Percentiles rank a stretch among this genome's conserved stretches.
Conservation (phyloP, 2,113 vertebrate species). For the Hemiscyllium ocellatum region DNA sequence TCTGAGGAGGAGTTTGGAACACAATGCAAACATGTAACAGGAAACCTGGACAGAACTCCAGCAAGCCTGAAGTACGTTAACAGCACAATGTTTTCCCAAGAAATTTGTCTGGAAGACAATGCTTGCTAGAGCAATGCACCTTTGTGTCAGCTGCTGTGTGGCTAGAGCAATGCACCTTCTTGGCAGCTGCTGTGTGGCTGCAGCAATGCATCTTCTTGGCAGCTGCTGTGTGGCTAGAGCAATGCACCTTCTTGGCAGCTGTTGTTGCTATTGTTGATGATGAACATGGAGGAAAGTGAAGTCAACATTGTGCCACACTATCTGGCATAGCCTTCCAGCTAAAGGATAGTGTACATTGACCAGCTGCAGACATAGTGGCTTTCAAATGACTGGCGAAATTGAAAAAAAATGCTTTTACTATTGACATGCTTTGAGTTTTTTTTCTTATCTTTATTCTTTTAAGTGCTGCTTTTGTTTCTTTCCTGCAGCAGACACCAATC, state of each 20-base stretch:
- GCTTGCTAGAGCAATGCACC: background rate
- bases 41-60: background rate
- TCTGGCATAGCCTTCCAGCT: background rate
- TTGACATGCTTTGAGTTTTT: background rate
- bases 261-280: no score
- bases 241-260: background rate
- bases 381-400: background rate
- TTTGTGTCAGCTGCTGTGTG: background rate
- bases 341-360: no score
- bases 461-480: background rate
- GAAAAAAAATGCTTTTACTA: background rate
- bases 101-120: background rate
- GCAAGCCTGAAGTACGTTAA: background rate
- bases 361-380: background rate
- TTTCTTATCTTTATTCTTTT: background rate
- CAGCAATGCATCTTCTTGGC: background rate
- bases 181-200: background rate
- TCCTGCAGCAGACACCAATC: background rate
- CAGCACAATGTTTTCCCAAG: background rate
- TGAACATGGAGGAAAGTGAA: background rate
- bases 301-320: background rate
- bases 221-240: background rate
- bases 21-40: background rate
- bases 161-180: background rate
- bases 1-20: background rate